Evolutionary conservation across 2,797 vertebrate species (phyloP), one percentile per base, ranked within the genome.

Genomic region (Pterois miles): DNA sequence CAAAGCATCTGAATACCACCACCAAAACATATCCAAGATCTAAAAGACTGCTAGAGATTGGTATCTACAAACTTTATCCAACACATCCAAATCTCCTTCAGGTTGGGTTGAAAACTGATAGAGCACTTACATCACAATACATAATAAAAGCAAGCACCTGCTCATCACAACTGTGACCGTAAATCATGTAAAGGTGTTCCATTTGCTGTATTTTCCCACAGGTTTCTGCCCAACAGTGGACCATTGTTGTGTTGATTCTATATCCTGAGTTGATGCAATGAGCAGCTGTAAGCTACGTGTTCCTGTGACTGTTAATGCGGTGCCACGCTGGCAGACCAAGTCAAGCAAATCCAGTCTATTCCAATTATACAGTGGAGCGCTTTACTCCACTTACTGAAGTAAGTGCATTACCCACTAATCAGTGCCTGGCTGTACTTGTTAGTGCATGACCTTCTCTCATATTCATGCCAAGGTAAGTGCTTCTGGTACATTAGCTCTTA

Each of bases 341-440:
- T 65, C 78, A 82, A 74, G 83, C 80, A 88, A 94, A 93, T 92
- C 82, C 85, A 86, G 80, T 80, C 85, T 81, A 85, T 91, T 91
- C 90, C 87, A 89, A 87, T 93, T 91, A 92, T 85, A 90, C 90
- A 89, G 85, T 33, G 27, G 56, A 86, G 86, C 70, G 83, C 89
- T 94, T 93, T 91, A 86, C 83, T 81, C 86, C 81, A 87, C 84
- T 93, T 93, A 86, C 71, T 65, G 71, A 43, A 80, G 76, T 91
- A 93, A 94, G 89, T 92, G 85, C 88, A 92, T 94, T 94, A 93
- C 72, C 79, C 84, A 83, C 82, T 94, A 93, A 94, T 93, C 92
- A 93, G 91, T 91, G 84, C 89, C 78, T 87, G 87, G 88, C 89
- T 80, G 86, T 84, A 71, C 91, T 90, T 88, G 90, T 91, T 83